Evolutionary conservation across 2,797 vertebrate species (phyloP).

Genomic region (Luscinia luscinia): DNA sequence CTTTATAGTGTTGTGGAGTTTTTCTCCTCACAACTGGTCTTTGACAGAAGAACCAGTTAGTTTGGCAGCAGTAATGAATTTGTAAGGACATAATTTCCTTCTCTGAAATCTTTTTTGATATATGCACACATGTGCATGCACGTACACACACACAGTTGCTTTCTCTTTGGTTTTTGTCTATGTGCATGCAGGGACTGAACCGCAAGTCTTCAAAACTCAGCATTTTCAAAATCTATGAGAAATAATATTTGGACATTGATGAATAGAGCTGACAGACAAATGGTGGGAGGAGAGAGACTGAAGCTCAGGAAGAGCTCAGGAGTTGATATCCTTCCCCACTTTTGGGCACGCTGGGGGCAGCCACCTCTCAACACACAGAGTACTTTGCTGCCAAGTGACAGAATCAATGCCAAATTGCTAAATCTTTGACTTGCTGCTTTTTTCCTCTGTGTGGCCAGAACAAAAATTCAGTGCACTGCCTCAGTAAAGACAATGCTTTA

Average conservation of each 20-base stretch:
- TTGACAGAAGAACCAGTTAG: neutral
- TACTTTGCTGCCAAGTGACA: slow-evolving; percentile 34
- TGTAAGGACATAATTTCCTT: neutral
- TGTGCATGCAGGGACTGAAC: neutral
- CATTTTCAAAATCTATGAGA: slow-evolving; percentile 4
- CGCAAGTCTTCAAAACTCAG: neutral
- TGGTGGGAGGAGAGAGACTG: neutral
- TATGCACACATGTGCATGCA: fast-evolving
- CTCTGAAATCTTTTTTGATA: neutral
- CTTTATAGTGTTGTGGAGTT: neutral
- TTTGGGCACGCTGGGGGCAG: neutral
- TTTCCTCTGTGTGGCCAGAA: neutral
- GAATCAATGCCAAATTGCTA: slow-evolving; percentile 4
- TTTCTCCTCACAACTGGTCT: neutral
- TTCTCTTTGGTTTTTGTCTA: neutral
- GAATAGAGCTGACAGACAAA: slow-evolving; percentile 18
- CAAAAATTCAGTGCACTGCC: neutral
- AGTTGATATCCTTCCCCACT: neutral
- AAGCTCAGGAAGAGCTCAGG: neutral
- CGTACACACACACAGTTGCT: fast-evolving
- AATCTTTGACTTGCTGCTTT: slow-evolving; percentile 1
- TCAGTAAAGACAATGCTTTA: neutral
- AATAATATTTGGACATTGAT: slow-evolving; percentile 8
- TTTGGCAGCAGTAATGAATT: neutral
- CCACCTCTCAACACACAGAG: neutral